These are phyloP conservation scores for Drosophila recens DNA, from an alignment of 2,888 invertebrate genomes.

Conservation along the genomic window DNA sequence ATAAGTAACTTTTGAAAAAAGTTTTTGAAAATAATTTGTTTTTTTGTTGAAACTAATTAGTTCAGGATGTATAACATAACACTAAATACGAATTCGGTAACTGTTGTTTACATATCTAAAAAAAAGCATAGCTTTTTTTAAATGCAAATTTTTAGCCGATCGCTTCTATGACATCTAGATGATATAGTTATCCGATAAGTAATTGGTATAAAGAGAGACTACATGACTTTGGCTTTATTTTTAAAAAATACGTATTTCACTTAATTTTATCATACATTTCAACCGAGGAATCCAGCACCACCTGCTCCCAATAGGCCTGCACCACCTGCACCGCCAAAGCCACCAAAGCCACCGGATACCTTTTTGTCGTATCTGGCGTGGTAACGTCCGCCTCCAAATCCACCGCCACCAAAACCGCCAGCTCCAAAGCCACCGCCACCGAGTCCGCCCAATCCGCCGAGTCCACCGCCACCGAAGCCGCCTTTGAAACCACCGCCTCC, in stretches of 20 bases:
- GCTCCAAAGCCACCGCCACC: slow-evolving; percentile 66
- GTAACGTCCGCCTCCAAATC: slow-evolving; percentile 30
- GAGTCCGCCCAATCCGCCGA: slow-evolving; percentile 68
- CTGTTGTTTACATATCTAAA: no score
- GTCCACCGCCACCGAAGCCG: slow-evolving; percentile 60
- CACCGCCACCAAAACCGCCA: slow-evolving; percentile 34
- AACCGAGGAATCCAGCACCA: slow-evolving; percentile 43
- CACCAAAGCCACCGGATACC: slow-evolving; percentile 32
- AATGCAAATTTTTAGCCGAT: no score
- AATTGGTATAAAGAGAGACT: neutral
- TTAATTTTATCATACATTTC: slow-evolving; percentile 8
- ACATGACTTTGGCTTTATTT: slow-evolving; percentile 34
- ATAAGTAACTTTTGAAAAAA: no score
- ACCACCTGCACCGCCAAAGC: slow-evolving; percentile 31
- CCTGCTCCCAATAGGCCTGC: slow-evolving; percentile 51
- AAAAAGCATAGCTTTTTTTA: no score
- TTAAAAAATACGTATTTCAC: neutral
- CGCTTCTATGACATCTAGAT: neutral
- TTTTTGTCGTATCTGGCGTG: slow-evolving; percentile 27
- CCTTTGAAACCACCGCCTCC: slow-evolving; percentile 64
- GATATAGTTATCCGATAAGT: neutral
- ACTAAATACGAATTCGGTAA: no score
- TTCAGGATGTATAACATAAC: no score
- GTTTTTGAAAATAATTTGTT: no score
- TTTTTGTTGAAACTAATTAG: no score